Evolutionary conservation across 2,888 invertebrate genomes (phyloP).

Genomic region (Caenorhabditis sp.): DNA sequence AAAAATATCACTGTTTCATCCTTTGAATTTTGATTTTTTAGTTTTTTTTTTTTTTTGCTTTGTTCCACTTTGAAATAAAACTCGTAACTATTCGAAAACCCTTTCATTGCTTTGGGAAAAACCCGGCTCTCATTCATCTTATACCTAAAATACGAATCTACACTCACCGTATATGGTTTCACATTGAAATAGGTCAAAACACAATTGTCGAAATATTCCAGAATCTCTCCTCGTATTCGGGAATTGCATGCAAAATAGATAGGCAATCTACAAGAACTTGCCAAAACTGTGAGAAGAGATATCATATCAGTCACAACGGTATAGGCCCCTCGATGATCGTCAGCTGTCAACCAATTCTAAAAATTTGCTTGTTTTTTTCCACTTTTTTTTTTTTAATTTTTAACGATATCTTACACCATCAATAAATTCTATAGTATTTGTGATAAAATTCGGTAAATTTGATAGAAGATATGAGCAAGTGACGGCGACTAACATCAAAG

Average conservation of each 20-base stretch:
- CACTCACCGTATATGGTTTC: slow-evolving; percentile 37
- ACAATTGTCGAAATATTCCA: slow-evolving; percentile 40
- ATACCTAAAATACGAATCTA: not conserved
- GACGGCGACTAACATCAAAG: slow-evolving; percentile 66
- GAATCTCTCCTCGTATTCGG: slow-evolving; percentile 48
- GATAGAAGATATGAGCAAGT: slow-evolving; percentile 66
- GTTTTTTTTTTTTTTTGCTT: no score
- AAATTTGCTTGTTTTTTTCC: slow-evolving; percentile 6
- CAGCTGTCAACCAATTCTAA: slow-evolving; percentile 43
- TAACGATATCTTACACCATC: slow-evolving; percentile 34
- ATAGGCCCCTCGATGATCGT: slow-evolving; percentile 60
- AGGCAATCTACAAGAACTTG: slow-evolving; percentile 61
- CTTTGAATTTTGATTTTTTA: no score
- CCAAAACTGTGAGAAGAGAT: slow-evolving; percentile 60
- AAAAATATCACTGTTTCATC: not conserved
- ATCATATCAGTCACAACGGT: slow-evolving; percentile 64
- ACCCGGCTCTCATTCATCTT: no score
- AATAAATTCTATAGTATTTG: slow-evolving; percentile 63
- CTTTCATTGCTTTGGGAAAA: not conserved
- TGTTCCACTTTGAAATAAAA: no score
- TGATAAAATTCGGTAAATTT: slow-evolving; percentile 63
- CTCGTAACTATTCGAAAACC: no score
- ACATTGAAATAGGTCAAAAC: slow-evolving; percentile 29
- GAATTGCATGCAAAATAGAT: slow-evolving; percentile 67
- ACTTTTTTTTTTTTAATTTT: slow-evolving; percentile 5